Percentiles rank a stretch among this genome's conserved stretches.
These are phyloP conservation scores for Camptogramma bilineatum DNA, from an alignment of 2,888 invertebrate genomes.

Conservation along the genomic window DNA sequence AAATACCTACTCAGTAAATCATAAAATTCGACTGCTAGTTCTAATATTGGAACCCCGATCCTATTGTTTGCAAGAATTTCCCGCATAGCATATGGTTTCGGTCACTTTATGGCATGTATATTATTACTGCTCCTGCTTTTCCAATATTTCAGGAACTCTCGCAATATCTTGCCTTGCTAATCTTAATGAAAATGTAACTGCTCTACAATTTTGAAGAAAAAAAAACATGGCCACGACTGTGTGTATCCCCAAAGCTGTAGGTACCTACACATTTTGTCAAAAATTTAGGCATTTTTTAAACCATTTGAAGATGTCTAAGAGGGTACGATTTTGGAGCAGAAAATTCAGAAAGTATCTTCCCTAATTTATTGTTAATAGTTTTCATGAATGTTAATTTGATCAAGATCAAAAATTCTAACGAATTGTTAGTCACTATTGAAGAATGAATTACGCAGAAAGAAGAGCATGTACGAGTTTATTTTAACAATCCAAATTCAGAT, in stretches of 20 bases:
- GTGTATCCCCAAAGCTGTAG: no score
- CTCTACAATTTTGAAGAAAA: constrained; percentile 10
- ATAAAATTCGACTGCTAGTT: constrained; percentile 39
- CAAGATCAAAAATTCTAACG: neutral
- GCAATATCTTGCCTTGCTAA: constrained; percentile 28
- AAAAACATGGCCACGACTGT: no score
- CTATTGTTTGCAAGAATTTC: constrained; percentile 60
- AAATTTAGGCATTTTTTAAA: no score
- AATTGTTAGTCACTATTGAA: constrained; percentile 6
- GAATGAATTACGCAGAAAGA: constrained; percentile 11
- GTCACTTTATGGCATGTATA: constrained; percentile 57
- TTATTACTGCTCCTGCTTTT: constrained; percentile 34
- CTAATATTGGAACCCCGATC: constrained; percentile 63
- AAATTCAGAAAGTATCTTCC: no score
- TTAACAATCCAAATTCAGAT: constrained; percentile 28
- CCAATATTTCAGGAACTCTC: constrained; percentile 36
- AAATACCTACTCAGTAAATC: constrained; percentile 1
- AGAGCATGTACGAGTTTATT: constrained; percentile 23
- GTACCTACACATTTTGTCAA: no score
- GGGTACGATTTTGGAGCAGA: no score
- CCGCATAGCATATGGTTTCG: constrained; percentile 55
- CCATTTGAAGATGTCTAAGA: no score
- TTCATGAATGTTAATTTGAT: neutral
- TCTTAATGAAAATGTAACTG: no score
- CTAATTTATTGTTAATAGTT: neutral